These are phyloP conservation scores for Chaunax sp. DNA, from an alignment of 2,797 vertebrate genomes.

Conservation along the genomic window DNA sequence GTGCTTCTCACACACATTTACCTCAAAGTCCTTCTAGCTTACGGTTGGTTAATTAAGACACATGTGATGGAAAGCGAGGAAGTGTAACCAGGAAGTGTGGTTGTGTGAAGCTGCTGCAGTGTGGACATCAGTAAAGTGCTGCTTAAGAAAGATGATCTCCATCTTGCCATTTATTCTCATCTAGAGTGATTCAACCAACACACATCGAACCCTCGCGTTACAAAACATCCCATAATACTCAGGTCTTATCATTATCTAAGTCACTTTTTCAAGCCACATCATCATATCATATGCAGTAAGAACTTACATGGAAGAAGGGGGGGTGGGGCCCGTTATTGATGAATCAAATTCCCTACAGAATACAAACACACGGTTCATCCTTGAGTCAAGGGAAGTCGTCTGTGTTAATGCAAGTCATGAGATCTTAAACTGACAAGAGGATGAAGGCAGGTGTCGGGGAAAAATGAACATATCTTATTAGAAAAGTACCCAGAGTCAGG, in stretches of 20 bases:
- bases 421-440: not conserved
- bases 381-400: constrained; percentile 5
- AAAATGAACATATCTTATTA: not conserved
- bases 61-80: too few relatives aligned
- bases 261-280: constrained; percentile 15
- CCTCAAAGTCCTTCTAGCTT: too few relatives aligned
- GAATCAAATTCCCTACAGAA: not conserved
- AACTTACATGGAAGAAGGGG: not conserved
- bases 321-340: not conserved
- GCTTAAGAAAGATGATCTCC: too few relatives aligned
- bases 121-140: too few relatives aligned
- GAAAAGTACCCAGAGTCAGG: not conserved
- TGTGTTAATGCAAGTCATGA: not conserved
- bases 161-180: too few relatives aligned
- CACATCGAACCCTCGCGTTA: too few relatives aligned
- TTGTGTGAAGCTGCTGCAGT: too few relatives aligned
- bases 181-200: too few relatives aligned
- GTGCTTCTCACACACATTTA: too few relatives aligned
- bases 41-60: too few relatives aligned
- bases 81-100: too few relatives aligned
- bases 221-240: not conserved
- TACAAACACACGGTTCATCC: constrained; percentile 22
- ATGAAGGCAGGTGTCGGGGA: too few relatives aligned
- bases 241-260: constrained; percentile 21
- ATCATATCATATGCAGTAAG: constrained; percentile 21